phyloP scores from a whole-genome alignment of 2,797 vertebrate genomes.

The Lepidocolaptes lacrymiger region DNA sequence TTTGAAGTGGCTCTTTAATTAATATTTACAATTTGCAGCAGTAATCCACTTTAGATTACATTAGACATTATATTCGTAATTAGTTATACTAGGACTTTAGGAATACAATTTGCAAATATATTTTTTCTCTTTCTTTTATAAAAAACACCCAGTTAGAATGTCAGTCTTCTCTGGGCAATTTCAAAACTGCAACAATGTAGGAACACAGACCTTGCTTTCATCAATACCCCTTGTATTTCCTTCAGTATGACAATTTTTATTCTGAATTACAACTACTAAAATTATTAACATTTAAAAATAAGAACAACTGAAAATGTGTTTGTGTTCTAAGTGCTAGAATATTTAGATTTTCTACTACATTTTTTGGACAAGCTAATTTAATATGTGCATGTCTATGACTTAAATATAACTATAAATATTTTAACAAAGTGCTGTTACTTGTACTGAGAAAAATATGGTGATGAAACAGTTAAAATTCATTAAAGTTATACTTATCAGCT shows the following conservation, averaged over 20 bases:
- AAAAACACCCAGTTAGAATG: background rate
- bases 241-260: background rate
- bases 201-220: background rate
- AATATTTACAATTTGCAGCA: slow-evolving; percentile 12
- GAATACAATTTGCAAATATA: background rate
- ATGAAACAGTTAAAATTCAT: background rate
- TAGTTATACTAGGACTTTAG: background rate
- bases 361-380: background rate
- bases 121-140: background rate
- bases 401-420: background rate
- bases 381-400: background rate
- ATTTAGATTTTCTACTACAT: background rate
- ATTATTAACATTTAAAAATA: background rate
- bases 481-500: background rate
- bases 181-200: background rate
- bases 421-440: background rate
- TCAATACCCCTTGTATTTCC: background rate
- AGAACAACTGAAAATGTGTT: background rate
- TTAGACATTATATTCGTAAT: background rate
- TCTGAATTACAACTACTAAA: background rate
- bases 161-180: background rate
- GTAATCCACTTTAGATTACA: slow-evolving; percentile 1
- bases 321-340: background rate
- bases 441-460: background rate
- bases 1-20: slow-evolving; percentile 42